Evolutionary conservation across 2,888 invertebrate genomes (phyloP), one percentile per base, ranked within the genome.

Genomic region (Tortrix viridana): DNA sequence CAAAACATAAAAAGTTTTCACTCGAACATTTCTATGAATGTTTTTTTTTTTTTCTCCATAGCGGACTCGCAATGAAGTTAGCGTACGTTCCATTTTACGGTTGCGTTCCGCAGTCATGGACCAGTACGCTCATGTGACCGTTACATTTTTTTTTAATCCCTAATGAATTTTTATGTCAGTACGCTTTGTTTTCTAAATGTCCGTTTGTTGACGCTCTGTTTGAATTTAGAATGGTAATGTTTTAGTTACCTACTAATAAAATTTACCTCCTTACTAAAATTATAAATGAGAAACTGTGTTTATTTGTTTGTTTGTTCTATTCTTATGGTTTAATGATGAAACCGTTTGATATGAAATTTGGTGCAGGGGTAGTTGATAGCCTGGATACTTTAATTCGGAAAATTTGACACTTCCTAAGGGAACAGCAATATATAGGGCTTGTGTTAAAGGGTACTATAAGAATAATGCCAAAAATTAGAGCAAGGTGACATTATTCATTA

Each of bases 141-240:
- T 32, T 48, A 32, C 46, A 50, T 44, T 54, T 56, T 62, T 64
- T 64, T 59, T 44, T 5, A 41, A 48, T 55, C 18, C 16, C 49
- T 60, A 49, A 60, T 64, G 60, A 59, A 55, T 64, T 64, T 62
- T 64, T 59, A 60, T 54, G 44, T 19, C 26, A 44, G 49, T 18
- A 12, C 54, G 54, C 44, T 55, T 54, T 48, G 43, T 55, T 54
- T 59, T 43, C n/a, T 23, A 50, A 49, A 60, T 23, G 38, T 53
- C 18, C 43, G 48, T 61, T 61, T 55, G 55, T 49, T 55, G 46
- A 43, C 54, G 6, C 37, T 54, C 6, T 47, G 41, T 47, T 47
- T 60, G 60, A 53, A 38, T 47, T 47, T 53, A 26, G 53, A 47
- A 47, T 59, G 9, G 46, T 38, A 26, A 37, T 53, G 38, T 53